phyloP scores from a whole-genome alignment of 2,113 vertebrate genomes.

The Neotoma lepida region DNA sequence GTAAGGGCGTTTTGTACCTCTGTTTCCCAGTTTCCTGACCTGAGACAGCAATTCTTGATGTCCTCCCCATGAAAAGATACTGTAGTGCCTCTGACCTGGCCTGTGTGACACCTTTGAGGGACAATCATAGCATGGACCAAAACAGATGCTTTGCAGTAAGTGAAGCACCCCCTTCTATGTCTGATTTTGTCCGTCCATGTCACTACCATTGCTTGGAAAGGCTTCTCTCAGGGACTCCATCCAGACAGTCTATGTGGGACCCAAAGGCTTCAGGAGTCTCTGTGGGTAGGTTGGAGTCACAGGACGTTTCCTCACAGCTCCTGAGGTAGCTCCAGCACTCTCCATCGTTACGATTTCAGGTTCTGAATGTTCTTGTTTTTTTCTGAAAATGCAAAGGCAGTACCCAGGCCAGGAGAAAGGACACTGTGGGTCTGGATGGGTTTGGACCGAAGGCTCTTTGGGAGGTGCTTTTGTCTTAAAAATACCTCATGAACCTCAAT shows the following conservation, averaged over 20 bases:
- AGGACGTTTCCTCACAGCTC: neutral
- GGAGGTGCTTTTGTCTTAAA: neutral
- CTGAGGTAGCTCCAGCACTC: neutral
- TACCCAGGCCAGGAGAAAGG: neutral
- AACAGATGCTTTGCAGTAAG: neutral
- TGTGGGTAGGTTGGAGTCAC: neutral
- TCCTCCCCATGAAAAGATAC: neutral
- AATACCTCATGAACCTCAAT: neutral
- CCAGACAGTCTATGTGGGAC: neutral
- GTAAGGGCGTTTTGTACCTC: neutral
- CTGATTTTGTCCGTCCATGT: neutral
- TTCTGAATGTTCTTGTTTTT: neutral
- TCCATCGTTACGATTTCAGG: neutral
- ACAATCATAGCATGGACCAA: accelerated
- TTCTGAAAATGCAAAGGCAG: neutral
- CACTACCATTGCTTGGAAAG: neutral
- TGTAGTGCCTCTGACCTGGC: neutral
- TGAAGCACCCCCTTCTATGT: neutral
- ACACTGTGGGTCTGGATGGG: neutral
- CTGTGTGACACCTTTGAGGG: neutral
- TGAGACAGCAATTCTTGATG: neutral
- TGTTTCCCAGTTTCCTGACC: neutral
- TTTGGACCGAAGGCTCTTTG: neutral
- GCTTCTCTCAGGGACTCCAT: accelerated
- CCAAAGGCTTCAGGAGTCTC: neutral